These are phyloP conservation scores for Isaurus tuberculatus DNA, from an alignment of 92 coral and sea anemone species.

Conservation along the genomic window DNA sequence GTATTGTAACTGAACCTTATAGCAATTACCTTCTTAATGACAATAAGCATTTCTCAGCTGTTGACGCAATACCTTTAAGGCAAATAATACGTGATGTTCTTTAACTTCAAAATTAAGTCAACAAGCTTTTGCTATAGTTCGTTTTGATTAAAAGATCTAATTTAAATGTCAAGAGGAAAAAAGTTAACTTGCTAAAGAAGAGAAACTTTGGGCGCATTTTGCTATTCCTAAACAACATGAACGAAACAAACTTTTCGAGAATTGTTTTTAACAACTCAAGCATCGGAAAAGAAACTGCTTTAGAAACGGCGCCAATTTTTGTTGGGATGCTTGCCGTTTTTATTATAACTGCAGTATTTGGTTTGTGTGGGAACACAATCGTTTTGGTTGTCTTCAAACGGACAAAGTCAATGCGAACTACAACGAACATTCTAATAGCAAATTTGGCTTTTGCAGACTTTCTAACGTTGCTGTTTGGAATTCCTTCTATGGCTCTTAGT, in stretches of 20 bases:
- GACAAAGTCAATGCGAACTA: slow-evolving; percentile 30
- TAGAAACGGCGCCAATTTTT: background rate
- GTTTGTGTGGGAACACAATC: background rate
- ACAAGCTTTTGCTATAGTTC: too few relatives aligned
- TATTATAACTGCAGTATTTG: background rate
- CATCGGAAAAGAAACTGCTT: background rate
- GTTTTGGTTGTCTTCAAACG: slow-evolving; percentile 27
- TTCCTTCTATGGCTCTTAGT: slow-evolving; percentile 22
- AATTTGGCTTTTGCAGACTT: slow-evolving; percentile 35
- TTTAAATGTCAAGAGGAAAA: too few relatives aligned
- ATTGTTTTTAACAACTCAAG: background rate
- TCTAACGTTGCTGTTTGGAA: slow-evolving; percentile 18
- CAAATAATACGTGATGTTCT: too few relatives aligned
- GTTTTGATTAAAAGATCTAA: too few relatives aligned
- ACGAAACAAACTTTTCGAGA: background rate
- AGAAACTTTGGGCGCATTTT: too few relatives aligned
- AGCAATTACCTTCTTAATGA: too few relatives aligned
- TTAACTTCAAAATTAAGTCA: too few relatives aligned
- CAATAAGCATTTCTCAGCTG: too few relatives aligned
- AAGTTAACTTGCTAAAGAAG: too few relatives aligned
- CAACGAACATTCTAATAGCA: slow-evolving; percentile 28
- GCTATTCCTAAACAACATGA: background rate
- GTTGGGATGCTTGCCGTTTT: slow-evolving; percentile 11
- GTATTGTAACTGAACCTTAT: too few relatives aligned
- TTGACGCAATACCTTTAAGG: too few relatives aligned